phyloP scores from a whole-genome alignment of 2,888 invertebrate species.

The Pachydiplax longipennis region DNA sequence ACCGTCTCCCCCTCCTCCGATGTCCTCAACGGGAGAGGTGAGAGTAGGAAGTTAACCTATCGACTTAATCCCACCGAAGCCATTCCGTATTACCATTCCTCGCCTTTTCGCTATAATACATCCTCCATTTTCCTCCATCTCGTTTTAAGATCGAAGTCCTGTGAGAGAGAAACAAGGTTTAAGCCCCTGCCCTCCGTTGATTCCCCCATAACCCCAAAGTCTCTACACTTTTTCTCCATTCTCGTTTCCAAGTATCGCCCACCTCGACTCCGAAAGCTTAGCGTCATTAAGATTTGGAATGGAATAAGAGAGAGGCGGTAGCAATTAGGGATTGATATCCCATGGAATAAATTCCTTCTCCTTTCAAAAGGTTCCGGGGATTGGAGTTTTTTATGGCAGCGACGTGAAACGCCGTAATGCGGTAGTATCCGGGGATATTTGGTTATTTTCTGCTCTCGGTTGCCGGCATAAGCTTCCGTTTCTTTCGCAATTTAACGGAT shows the following conservation, averaged over 20 bases:
- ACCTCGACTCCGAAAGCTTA: not conserved
- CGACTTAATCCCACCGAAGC: constrained; percentile 25
- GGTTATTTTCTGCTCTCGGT: not conserved
- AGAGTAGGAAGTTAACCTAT: not conserved
- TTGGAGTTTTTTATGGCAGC: not conserved
- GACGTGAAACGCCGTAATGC: not conserved
- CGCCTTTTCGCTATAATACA: constrained; percentile 35
- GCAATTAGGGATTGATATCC: constrained; percentile 31
- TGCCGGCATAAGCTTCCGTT: not conserved
- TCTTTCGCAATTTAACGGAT: too few relatives aligned
- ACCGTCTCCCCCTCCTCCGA: not conserved
- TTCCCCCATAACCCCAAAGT: not conserved
- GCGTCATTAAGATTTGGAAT: constrained; percentile 32
- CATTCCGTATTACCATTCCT: constrained; percentile 37
- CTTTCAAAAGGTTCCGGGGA: not conserved
- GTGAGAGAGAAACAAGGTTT: constrained; percentile 29
- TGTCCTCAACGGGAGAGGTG: not conserved
- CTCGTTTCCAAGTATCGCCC: constrained; percentile 14
- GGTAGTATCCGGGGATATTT: not conserved
- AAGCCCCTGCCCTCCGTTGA: not conserved
- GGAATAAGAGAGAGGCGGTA: not conserved
- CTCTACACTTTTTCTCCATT: not conserved
- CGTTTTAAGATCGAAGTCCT: constrained; percentile 22
- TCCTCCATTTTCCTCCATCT: constrained; percentile 11
- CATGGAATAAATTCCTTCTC: not conserved